Percentiles rank a stretch among this genome's conserved stretches.
phyloP scores from a whole-genome alignment of 2,113 vertebrate genomes.

The Nesoenas mayeri region DNA sequence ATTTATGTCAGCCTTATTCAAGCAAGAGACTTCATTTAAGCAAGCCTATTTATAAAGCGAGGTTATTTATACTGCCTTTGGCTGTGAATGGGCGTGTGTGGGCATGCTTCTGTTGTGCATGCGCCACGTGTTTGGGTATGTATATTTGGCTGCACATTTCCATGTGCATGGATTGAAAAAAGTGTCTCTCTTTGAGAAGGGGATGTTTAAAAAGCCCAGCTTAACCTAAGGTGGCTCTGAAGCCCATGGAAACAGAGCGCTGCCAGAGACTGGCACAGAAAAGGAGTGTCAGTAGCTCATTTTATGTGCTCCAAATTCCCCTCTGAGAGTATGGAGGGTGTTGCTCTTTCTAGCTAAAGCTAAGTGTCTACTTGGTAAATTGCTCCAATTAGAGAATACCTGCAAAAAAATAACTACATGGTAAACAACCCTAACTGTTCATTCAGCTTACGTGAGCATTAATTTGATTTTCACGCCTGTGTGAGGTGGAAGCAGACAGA shows the following conservation, averaged over 20 bases:
- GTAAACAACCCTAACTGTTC: not conserved
- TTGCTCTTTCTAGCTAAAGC: not conserved
- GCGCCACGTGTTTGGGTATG: not conserved
- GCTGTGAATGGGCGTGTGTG: conserved; percentile 10
- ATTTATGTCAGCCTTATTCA: conserved; percentile 17
- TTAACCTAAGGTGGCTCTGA: not conserved
- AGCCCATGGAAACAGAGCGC: not conserved
- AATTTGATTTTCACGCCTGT: not conserved
- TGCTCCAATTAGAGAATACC: not conserved
- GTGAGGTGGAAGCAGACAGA: not conserved
- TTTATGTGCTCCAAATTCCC: not conserved
- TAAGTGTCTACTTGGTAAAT: not conserved
- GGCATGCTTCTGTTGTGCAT: conserved; percentile 10
- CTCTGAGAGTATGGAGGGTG: not conserved
- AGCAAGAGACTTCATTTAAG: conserved; percentile 39
- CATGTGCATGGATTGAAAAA: not conserved
- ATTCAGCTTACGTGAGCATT: not conserved
- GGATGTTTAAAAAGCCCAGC: not conserved
- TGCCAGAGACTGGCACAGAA: not conserved
- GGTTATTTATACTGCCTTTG: conserved; percentile 2
- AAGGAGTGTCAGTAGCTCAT: not conserved
- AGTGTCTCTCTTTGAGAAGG: not conserved
- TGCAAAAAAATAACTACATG: not conserved
- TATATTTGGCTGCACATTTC: conserved; percentile 18
- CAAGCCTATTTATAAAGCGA: not conserved